Evolutionary conservation across 2,888 invertebrate genomes (phyloP), one percentile per base, ranked within the genome.

Genomic region (Rhopalosiphum nymphaeae): DNA sequence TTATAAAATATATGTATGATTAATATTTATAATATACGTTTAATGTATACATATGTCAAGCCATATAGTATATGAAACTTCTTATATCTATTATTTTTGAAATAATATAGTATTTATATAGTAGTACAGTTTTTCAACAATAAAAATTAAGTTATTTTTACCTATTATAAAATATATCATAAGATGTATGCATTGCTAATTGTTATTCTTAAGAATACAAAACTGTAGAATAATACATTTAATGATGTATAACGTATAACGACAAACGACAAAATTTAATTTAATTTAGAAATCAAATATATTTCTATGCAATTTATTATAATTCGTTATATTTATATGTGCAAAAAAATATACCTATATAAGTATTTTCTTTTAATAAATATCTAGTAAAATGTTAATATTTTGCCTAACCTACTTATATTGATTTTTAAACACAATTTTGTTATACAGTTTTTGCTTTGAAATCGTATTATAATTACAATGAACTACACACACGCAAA

Each of bases 401-500:
- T 91, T 46, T 57, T n/a, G 25, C 46, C 61, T 49, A 87, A 57
- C 87, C 49, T 92, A 49, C 49, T 87, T 87, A 7, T 44, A 87
- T 42, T n/a, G 87, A 92, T 92, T 49, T 57, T 85, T 25, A 11
- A 92, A 92, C 87, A 7, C 49, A 46, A 92, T 36, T 91, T 56
- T n/a, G 44, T 56, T 26, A 11, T 36, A 36, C 36, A 49, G 0
- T 44, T 87, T 56, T 86, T 42, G 92, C 87, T 87, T 92, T 92
- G 92, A 92, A 87, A 49, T 46, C 7, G 11, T 61, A 92, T 87
- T n/a, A 57, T 84, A 91, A 56, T 88, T 86, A 88, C 67, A 42
- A 92, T 29, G 49, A 67, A 61, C 91, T 53, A 49, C 88, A n/a
- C 88, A 92, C 88, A 78, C 92, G 92, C 92, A 89, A 88, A 92